Evolutionary conservation across 2,797 vertebrate genomes (phyloP), one percentile per base, ranked within the genome.

Genomic region (Macroramphosus scolopax): DNA sequence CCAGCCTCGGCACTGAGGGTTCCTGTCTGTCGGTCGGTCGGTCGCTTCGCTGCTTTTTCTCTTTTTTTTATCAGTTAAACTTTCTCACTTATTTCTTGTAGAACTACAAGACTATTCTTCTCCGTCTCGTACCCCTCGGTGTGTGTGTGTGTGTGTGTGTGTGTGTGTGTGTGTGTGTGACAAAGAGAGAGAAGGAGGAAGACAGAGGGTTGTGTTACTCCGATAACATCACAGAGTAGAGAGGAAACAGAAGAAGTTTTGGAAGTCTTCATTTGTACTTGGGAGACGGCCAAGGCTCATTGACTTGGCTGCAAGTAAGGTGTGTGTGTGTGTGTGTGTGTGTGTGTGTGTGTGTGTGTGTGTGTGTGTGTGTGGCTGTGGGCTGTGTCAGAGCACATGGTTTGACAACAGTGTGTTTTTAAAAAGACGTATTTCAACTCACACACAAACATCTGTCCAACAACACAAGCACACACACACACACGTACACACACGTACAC

Each of bases 251-350:
- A 67, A 32, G 8, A 58, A 41, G 41, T 31, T 35, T 58, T 60
- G 51, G 60, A 68, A 55, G 68, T 66, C 67, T 77, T 75, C 58
- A 73, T 78, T 80, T 77, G 53, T 68, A 43, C 43, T 73, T 78
- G 78, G 75, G 47, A 73, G 43, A 44, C 33, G 38, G 49, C 75
- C 77, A 77, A 46, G 17, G 35, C 38, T 53, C 44, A 37, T 49
- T 65, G 38, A 63, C 38, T 47, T 54, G 44, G 33, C 47, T 67
- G 33, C 22, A n/a, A n/a, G n/a, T n/a, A n/a, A n/a, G n/a, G 16
- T 25, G 6, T 39, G 9, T 57, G 57, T 38, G 38, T 56, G 34
- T 41, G 45, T 51, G 43, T 41, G 44, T 34, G 50, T 45, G 40
- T 34, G 37, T 59, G n/a, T 38, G 20, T 39, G 26, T 36, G 29